Evolutionary conservation across 2,797 vertebrate genomes (phyloP).

Genomic region (Ceyx erithaca): DNA sequence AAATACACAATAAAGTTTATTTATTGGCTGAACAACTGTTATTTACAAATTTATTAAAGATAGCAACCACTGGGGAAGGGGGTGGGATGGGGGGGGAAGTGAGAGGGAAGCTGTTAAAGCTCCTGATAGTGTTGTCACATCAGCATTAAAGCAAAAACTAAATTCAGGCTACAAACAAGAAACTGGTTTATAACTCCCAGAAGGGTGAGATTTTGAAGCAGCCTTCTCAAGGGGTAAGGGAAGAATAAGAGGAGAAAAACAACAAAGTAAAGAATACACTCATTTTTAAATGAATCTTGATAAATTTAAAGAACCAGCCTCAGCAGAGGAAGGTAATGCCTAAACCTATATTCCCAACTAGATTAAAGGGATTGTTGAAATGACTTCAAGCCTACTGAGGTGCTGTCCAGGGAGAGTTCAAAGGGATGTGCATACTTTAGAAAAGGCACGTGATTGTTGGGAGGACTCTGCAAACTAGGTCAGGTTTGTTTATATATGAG

Average conservation of each 20-base stretch:
- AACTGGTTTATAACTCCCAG: slow-evolving; percentile 32
- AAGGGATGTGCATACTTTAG: not conserved
- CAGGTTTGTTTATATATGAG: not conserved
- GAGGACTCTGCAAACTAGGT: not conserved
- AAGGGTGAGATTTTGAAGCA: not conserved
- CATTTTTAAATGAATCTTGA: not conserved
- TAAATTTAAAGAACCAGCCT: not conserved
- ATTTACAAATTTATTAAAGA: slow-evolving; percentile 16
- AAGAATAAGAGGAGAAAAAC: not conserved
- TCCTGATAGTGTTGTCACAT: slow-evolving; percentile 5
- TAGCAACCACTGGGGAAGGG: not conserved
- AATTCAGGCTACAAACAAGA: slow-evolving; percentile 10
- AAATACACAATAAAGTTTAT: slow-evolving; percentile 35
- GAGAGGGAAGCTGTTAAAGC: not conserved
- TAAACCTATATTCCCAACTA: not conserved
- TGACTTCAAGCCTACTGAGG: not conserved
- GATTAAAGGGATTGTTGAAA: not conserved
- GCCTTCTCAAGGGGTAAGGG: not conserved
- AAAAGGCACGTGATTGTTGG: not conserved
- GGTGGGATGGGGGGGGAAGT: too few relatives aligned
- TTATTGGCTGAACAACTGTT: slow-evolving; percentile 9
- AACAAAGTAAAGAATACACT: not conserved
- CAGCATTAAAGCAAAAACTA: slow-evolving; percentile 36
- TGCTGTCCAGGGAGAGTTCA: not conserved
- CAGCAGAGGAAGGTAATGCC: not conserved